These are phyloP conservation scores for Argyresthia goedartella DNA, from an alignment of 2,888 invertebrate genomes.

Conservation along the genomic window DNA sequence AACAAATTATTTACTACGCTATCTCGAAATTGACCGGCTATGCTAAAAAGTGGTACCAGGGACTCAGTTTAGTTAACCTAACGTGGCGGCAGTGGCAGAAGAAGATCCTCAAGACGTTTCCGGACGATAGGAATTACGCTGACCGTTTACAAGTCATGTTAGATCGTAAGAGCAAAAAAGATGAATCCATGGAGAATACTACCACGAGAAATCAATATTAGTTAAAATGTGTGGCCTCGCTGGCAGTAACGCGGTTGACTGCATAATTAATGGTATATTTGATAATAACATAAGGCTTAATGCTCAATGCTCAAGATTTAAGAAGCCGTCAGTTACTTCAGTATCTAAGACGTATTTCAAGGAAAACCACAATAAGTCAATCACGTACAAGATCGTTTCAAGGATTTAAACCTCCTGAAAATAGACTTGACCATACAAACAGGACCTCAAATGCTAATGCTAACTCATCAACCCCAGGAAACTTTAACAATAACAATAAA, in stretches of 20 bases:
- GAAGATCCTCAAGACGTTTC: not conserved
- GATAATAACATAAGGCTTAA: slow-evolving; percentile 11
- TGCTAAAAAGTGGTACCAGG: slow-evolving; percentile 6
- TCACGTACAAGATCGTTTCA: too few species aligned
- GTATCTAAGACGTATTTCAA: not conserved
- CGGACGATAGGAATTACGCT: slow-evolving; percentile 1
- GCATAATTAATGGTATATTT: slow-evolving; percentile 12
- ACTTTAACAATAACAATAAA: too few species aligned
- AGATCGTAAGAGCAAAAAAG: not conserved
- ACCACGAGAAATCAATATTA: slow-evolving; percentile 10
- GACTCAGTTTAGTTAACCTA: not conserved
- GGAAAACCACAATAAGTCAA: too few species aligned
- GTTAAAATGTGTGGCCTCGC: slow-evolving; percentile 9
- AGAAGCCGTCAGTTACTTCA: not conserved
- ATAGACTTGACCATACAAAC: too few species aligned
- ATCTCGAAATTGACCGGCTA: slow-evolving; percentile 4
- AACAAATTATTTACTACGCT: slow-evolving; percentile 5
- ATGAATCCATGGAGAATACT: slow-evolving; percentile 4
- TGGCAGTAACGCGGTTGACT: slow-evolving; percentile 13
- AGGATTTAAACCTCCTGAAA: too few species aligned
- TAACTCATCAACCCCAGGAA: too few species aligned
- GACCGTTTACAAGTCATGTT: not conserved
- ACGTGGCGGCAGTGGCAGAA: not conserved
- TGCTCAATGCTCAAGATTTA: slow-evolving; percentile 4
- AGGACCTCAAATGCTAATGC: too few species aligned